phyloP scores from a whole-genome alignment of 2,113 vertebrate genomes.

The Meleagris gallopavo region DNA sequence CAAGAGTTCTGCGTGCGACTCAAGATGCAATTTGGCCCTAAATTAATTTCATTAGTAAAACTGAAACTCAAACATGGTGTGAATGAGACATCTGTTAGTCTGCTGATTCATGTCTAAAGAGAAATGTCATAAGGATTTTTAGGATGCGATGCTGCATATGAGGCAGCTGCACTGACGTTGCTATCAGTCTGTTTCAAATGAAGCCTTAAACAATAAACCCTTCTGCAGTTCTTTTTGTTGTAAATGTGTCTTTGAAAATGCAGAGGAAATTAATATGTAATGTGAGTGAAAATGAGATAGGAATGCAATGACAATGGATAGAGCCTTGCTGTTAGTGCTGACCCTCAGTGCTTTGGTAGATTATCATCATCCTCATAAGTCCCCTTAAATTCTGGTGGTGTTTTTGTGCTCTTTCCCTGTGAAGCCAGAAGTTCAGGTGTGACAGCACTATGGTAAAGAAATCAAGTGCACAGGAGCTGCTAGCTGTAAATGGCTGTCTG shows the following conservation, averaged over 20 bases:
- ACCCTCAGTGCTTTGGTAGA: not conserved
- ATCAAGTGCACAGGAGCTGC: rapidly evolving
- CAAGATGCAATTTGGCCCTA: slow-evolving; percentile 67
- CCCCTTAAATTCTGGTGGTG: not conserved
- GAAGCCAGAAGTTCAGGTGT: not conserved
- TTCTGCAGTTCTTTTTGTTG: slow-evolving; percentile 32
- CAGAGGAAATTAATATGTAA: not conserved
- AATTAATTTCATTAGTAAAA: slow-evolving; percentile 72
- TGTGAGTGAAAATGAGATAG: not conserved
- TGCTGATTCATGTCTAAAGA: slow-evolving; percentile 70
- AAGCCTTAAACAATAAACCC: slow-evolving; percentile 42
- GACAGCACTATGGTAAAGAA: not conserved
- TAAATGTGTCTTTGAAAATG: not conserved
- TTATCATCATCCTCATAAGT: not conserved
- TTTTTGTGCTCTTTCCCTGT: not conserved
- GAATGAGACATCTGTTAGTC: slow-evolving; percentile 73
- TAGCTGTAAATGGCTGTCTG: not conserved
- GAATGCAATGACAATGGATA: not conserved
- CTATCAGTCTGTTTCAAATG: slow-evolving; percentile 47
- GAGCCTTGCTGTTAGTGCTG: not conserved
- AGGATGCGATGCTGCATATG: slow-evolving; percentile 33
- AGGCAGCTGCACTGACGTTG: slow-evolving; percentile 63
- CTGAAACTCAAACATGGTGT: slow-evolving; percentile 72
- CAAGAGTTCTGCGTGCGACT: slow-evolving; percentile 41
- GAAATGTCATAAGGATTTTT: slow-evolving; percentile 72